A percentile compares a stretch with the other conserved stretches of the same genome.
Evolutionary conservation across 2,888 invertebrate species (phyloP).

Genomic region (Calliscelio sp.): DNA sequence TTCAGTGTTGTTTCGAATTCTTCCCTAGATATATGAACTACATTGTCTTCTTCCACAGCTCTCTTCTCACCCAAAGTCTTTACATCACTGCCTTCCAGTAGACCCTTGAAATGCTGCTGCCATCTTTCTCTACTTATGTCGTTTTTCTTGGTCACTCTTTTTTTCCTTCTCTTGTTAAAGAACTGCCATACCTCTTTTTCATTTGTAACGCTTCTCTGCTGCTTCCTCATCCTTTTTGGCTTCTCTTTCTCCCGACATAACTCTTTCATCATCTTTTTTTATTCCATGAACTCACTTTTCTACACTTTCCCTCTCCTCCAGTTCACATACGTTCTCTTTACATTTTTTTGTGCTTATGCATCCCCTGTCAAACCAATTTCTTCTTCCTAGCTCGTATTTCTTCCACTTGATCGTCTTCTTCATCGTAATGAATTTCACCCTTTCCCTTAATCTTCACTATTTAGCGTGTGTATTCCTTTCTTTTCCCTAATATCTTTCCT

Average conservation of each 20-base stretch:
- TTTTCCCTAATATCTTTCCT: too few species aligned
- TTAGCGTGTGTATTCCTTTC: too few species aligned
- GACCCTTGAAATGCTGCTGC: neutral
- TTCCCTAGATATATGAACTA: neutral
- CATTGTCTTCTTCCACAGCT: neutral
- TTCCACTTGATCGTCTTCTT: neutral
- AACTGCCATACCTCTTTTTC: neutral
- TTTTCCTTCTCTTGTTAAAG: neutral
- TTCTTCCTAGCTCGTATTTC: neutral
- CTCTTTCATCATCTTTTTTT: neutral
- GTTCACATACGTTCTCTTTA: neutral
- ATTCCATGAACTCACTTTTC: neutral
- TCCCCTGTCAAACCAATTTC: neutral
- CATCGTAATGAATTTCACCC: too few species aligned
- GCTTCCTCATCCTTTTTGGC: neutral
- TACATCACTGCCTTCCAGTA: neutral
- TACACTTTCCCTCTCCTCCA: neutral
- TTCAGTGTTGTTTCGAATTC: neutral
- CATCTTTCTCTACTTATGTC: neutral
- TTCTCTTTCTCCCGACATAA: neutral
- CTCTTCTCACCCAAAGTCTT: neutral
- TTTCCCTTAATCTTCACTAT: too few species aligned
- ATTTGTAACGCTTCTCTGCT: neutral
- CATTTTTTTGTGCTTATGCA: neutral
- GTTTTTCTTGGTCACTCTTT: neutral